Base-by-base conservation (phyloP, 2,888 invertebrate species). In the Cosmia trapezina region DNA sequence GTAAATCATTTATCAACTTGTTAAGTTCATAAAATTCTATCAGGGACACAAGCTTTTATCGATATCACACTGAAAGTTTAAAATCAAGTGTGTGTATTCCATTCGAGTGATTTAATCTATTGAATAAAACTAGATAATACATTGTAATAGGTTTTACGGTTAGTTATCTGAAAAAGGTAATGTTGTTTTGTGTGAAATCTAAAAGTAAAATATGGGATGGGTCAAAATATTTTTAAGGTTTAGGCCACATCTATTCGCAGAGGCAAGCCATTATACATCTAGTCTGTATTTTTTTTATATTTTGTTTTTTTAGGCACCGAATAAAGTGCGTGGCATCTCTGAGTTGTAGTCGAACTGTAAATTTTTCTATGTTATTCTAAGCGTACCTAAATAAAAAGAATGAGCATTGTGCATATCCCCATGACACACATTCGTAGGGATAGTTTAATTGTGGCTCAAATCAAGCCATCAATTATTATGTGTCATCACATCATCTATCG, bases 221-320 rank as follows among this genome's bases (percentile, higher is more conserved):
- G 56, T 49, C 11, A 65, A 57, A 69, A 61, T 60, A 43, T 67
- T 83, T 67, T 59, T 63, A 63, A 63, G 45, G 53, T 65, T 69
- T 63, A 22, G 54, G 62, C 70, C 60, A 51, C n/a, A 69, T 77
- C 43, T 66, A 64, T 68, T 74, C 45, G 22, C 51, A 47, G 28
- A 68, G 56, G 67, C 68, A 63, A 84, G 87, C 85, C 85, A 86
- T 85, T 65, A 75, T 56, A 28, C 41, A 73, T 84, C 87, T 85
- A 85, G 85, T 85, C 85, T 82, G 12, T 59, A 66, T 65, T 51
- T 53, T 64, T 68, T 70, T 64, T 37, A 33, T 14, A 53, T 49
- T 47, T 37, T 14, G 1, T 19, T 74, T 43, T 9, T 61, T 64
- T 56, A 76, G 22, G 53, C 43, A 56, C 65, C 19, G 1, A 47